Evolutionary conservation across 2,113 vertebrate species (phyloP).

Genomic region (Phoxinus phoxinus): DNA sequence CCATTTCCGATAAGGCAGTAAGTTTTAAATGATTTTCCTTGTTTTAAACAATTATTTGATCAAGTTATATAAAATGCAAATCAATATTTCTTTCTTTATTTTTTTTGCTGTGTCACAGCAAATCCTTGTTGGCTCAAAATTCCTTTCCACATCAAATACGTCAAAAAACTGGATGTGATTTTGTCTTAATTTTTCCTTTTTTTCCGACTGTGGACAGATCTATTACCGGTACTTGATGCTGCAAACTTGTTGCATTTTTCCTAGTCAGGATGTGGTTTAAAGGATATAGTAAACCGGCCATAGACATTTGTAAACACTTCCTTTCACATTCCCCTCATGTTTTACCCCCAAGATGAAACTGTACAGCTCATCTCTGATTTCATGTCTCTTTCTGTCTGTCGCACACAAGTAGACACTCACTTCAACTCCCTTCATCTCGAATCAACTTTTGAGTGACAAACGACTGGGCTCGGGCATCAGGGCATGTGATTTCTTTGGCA

Average conservation of each 20-base stretch:
- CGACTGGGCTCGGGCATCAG: conserved; percentile 1
- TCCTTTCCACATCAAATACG: background rate
- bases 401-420: background rate
- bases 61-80: background rate
- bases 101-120: background rate
- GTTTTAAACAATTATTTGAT: background rate
- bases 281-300: background rate
- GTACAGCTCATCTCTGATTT: background rate
- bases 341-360: background rate
- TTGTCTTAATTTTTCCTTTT: background rate
- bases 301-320: background rate
- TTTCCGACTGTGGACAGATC: background rate
- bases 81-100: background rate
- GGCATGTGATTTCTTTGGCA: conserved; percentile 15
- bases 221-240: background rate
- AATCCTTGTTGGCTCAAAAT: background rate
- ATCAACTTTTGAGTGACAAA: conserved; percentile 44
- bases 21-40: background rate
- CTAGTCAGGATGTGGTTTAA: background rate
- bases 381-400: background rate
- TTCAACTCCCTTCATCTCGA: background rate
- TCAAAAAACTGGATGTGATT: background rate
- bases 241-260: background rate
- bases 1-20: background rate
- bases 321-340: background rate